Base-by-base conservation (phyloP, 2,113 vertebrate genomes). In the Sceloporus tristichus region DNA sequence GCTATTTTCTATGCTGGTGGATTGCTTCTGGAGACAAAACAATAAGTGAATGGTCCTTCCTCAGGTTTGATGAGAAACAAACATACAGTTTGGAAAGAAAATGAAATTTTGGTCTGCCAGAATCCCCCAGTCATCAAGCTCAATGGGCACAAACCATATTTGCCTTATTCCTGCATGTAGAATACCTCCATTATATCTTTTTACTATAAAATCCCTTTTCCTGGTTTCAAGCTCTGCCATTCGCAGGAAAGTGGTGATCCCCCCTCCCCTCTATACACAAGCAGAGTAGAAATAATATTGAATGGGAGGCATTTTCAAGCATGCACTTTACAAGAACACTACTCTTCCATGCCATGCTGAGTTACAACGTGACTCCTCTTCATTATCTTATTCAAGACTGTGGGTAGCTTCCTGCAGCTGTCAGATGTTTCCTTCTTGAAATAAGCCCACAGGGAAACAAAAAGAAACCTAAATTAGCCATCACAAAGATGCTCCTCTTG, bases 281-380 rank as follows among this genome's bases (percentile, higher is more conserved):
- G 53, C 9, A 59, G 1, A 83, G 71, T 71, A 84, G 16, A 66
- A 78, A 84, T 73, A 78, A 85, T 71, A 90, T 70, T 9, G 29
- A 79, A 62, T 19, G 4, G 85, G 1, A 42, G 23, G 59, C 79
- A n/a, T 89, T 88, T 87, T 59, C 16, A 91, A 91, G 86, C 77
- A 34, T 84, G 0, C 5, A 53, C 70, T 42, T 91, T 68, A 42
- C 42, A 88, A 80, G 79, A 27, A 38, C 5, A 3, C 6, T 84
- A 10, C 6, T 42, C 48, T 85, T 91, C 79, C 38, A 10, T 70
- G 74, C 23, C 66, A 62, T 29, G 6, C 71, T 87, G 70, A 62
- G 54, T 81, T 71, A 81, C 85, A 90, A 88, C 88, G 81, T 90
- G 19, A 5, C 83, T 92, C 79, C 85, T 73, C 88, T 91, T 84